Percentiles rank a stretch among this genome's conserved stretches.
Conservation (phyloP, 2,888 invertebrate genomes). For the Axea sp. region DNA sequence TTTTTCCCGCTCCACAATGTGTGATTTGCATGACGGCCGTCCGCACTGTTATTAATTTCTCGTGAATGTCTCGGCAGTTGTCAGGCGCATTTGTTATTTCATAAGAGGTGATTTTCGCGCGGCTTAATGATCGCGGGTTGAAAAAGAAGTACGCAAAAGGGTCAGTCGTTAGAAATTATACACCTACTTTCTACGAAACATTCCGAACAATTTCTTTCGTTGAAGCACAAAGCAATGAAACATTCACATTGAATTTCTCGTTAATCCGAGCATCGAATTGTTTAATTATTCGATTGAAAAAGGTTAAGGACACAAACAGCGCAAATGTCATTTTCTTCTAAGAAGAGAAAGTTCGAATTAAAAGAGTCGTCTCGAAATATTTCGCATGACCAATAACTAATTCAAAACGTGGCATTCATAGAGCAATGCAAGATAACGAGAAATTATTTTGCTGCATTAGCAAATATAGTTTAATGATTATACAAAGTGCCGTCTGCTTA, state of each 20-base stretch:
- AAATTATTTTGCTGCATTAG: slow-evolving; percentile 38
- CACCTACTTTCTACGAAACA: too few species aligned
- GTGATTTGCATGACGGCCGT: slow-evolving; percentile 34
- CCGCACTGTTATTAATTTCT: slow-evolving; percentile 40
- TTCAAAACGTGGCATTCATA: slow-evolving; percentile 28
- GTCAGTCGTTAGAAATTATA: too few species aligned
- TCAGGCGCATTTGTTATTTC: slow-evolving; percentile 32
- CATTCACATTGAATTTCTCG: too few species aligned
- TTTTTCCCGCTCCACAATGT: slow-evolving; percentile 16
- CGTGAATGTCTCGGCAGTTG: slow-evolving; percentile 24
- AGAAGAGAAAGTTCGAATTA: too few species aligned
- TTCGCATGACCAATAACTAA: slow-evolving; percentile 17
- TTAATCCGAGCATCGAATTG: too few species aligned
- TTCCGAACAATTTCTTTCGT: too few species aligned
- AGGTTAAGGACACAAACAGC: too few species aligned
- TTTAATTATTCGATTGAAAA: too few species aligned
- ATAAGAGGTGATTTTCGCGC: slow-evolving; percentile 27
- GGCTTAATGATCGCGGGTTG: slow-evolving; percentile 27
- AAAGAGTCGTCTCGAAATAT: slow-evolving; percentile 7
- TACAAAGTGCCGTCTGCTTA: slow-evolving; percentile 54
- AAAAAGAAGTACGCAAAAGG: too few species aligned
- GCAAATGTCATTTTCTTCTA: too few species aligned
- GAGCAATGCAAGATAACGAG: slow-evolving; percentile 9
- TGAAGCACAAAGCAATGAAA: too few species aligned
- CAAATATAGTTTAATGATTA: slow-evolving; percentile 54